Conservation (phyloP, 2,113 vertebrate genomes). For the Genyomyrus donnyi region DNA sequence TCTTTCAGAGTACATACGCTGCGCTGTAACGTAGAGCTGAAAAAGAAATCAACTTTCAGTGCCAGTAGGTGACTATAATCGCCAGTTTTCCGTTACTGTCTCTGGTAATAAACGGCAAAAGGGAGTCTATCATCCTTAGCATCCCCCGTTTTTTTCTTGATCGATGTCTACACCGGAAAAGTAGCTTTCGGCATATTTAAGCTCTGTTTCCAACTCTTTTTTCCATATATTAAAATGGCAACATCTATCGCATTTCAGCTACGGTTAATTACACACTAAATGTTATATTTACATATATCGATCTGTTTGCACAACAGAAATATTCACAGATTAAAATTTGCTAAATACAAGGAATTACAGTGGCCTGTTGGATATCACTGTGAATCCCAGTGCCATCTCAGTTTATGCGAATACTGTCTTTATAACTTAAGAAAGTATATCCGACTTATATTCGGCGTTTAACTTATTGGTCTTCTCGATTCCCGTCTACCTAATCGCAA, state of each 20-base stretch:
- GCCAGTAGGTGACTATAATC: neutral
- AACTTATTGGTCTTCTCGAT: neutral
- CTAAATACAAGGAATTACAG: neutral
- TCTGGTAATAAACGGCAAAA: neutral
- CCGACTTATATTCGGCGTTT: neutral
- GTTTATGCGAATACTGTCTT: neutral
- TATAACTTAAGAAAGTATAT: neutral
- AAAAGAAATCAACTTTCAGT: neutral
- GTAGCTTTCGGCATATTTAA: neutral
- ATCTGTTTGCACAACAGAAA: neutral
- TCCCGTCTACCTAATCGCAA: neutral
- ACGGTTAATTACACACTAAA: neutral
- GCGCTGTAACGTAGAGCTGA: neutral
- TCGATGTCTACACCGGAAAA: neutral
- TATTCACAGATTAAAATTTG: neutral
- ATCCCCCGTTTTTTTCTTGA: neutral
- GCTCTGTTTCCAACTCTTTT: neutral
- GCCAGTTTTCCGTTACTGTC: neutral
- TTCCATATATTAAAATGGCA: neutral
- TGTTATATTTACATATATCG: neutral
- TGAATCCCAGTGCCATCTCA: neutral
- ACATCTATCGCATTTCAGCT: neutral
- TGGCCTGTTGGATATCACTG: neutral
- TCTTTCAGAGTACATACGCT: conserved; percentile 51
- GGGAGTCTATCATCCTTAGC: neutral